phyloP scores from a whole-genome alignment of 2,888 invertebrate genomes.

The Hecatera dysodea region DNA sequence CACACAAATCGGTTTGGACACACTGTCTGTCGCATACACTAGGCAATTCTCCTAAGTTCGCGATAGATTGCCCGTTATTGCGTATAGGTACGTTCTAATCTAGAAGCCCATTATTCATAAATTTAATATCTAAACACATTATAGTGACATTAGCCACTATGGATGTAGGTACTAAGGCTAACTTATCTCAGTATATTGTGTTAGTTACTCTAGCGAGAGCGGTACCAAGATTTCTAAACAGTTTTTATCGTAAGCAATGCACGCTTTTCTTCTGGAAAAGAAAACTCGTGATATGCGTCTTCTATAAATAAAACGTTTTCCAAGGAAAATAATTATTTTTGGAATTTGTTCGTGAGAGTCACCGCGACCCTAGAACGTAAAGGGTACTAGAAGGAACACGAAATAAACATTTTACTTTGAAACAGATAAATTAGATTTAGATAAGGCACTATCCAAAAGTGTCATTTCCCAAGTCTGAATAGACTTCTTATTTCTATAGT shows the following conservation, averaged over 20 bases:
- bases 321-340: background rate
- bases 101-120: conserved; percentile 43
- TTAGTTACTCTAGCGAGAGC: conserved; percentile 25
- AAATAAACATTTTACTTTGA: too few relatives aligned
- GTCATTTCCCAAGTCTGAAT: background rate
- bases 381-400: too few relatives aligned
- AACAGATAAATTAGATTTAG: too few relatives aligned
- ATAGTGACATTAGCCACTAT: conserved; percentile 32
- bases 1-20: background rate
- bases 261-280: conserved; percentile 29
- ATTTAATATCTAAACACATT: conserved; percentile 50
- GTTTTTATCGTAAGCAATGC: conserved; percentile 27
- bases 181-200: conserved; percentile 12
- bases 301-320: conserved; percentile 12
- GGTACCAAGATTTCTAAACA: conserved; percentile 39
- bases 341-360: too few relatives aligned
- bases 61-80: conserved; percentile 33
- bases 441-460: background rate
- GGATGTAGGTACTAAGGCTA: background rate
- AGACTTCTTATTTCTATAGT: too few relatives aligned
- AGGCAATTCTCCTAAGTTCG: conserved; percentile 10
- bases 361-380: too few relatives aligned
- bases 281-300: background rate
- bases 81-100: conserved; percentile 27
- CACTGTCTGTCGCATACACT: background rate